Percentiles rank a stretch among this genome's conserved stretches.
Evolutionary conservation across 2,113 vertebrate genomes (phyloP).

Genomic region (Etheostoma cragini): DNA sequence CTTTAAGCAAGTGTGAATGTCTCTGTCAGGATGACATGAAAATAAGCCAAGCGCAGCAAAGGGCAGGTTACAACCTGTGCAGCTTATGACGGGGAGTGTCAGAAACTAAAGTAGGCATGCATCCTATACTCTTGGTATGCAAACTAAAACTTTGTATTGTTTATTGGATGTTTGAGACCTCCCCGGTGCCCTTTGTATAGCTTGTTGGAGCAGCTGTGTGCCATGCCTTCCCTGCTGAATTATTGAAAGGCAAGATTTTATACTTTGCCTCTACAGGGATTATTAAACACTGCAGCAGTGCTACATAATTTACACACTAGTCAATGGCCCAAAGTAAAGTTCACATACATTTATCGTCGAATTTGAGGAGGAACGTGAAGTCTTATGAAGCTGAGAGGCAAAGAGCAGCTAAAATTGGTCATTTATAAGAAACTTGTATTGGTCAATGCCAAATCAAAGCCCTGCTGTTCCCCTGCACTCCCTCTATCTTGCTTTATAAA

Average conservation of each 20-base stretch:
- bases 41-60: constrained; percentile 40
- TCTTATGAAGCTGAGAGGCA: constrained; percentile 60
- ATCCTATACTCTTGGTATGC: constrained; percentile 13
- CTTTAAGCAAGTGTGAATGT: constrained; percentile 38
- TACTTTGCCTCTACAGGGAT: constrained; percentile 50
- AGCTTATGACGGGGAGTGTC: constrained; percentile 17
- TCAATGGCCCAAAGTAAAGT: constrained; percentile 36
- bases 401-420: constrained; percentile 16
- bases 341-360: constrained; percentile 2
- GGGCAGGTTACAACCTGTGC: constrained; percentile 54
- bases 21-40: constrained; percentile 22
- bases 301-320: constrained; percentile 59
- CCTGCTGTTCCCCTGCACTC: constrained; percentile 70
- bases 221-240: constrained; percentile 69
- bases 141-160: constrained; percentile 32
- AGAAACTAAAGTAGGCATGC: constrained; percentile 19
- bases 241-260: constrained; percentile 71
- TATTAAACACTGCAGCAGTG: constrained; percentile 55
- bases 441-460: constrained; percentile 42
- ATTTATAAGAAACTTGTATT: constrained; percentile 30
- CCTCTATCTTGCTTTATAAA: constrained; percentile 59
- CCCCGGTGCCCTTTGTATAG: constrained; percentile 56
- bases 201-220: constrained; percentile 51
- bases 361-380: constrained; percentile 15
- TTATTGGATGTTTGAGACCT: constrained; percentile 43